These are phyloP conservation scores for Noctua comes DNA, from an alignment of 2,888 invertebrate genomes.

Conservation along the genomic window DNA sequence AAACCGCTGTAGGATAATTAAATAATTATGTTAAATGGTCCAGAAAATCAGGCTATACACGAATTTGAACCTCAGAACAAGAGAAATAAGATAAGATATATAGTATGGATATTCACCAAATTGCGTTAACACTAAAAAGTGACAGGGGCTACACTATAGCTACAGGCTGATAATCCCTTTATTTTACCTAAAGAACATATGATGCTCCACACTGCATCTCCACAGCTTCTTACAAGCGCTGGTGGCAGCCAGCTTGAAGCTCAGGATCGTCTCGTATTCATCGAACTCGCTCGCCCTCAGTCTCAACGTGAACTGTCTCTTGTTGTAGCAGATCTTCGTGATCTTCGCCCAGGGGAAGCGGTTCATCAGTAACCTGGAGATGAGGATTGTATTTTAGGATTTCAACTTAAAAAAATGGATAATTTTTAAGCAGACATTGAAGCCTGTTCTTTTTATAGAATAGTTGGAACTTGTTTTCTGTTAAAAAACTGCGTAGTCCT, in stretches of 20 bases:
- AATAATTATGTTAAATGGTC: too few species aligned
- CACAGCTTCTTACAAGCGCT: conserved; percentile 98
- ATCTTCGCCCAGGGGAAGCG: conserved; percentile 99
- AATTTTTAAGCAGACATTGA: background rate
- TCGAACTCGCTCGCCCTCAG: conserved; percentile 98
- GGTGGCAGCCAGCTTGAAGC: conserved; percentile 97
- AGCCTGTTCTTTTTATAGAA: background rate
- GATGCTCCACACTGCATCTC: conserved; percentile 99
- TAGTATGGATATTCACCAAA: too few species aligned
- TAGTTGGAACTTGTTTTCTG: background rate
- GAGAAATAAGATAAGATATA: too few species aligned
- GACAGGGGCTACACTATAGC: background rate
- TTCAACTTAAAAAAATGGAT: background rate
- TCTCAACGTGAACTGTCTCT: conserved; percentile 98
- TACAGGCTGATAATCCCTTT: background rate
- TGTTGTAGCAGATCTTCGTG: conserved; percentile 98
- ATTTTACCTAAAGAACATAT: conserved; percentile 97
- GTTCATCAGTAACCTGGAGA: conserved; percentile 95
- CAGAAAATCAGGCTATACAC: too few species aligned
- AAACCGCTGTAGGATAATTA: too few species aligned
- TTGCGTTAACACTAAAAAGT: too few species aligned
- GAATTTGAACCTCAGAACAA: too few species aligned
- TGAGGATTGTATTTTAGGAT: background rate
- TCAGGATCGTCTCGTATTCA: conserved; percentile 97
- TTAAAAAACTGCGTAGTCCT: background rate